Percentiles rank a stretch among this genome's conserved stretches.
These are phyloP conservation scores for Strongylocentrotus purpuratus DNA, from an alignment of 35 echinoderm and acorn worm species.

Conservation along the genomic window DNA sequence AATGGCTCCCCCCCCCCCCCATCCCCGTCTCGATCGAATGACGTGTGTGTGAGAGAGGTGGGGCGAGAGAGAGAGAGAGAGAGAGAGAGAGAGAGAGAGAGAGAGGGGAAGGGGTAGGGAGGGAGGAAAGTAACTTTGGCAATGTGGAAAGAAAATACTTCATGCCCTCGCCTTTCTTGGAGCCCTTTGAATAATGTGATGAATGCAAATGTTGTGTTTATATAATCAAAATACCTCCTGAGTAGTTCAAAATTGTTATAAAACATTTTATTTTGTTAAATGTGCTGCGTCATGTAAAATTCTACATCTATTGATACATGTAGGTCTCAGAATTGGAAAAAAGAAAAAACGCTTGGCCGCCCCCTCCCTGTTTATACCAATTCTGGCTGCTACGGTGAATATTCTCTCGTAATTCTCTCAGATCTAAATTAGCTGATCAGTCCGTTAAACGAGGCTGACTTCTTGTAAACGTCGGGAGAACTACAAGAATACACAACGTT, in stretches of 20 bases:
- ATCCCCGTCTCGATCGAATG: too few relatives aligned
- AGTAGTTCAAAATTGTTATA: neutral
- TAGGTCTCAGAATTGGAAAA: too few relatives aligned
- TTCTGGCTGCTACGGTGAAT: too few relatives aligned
- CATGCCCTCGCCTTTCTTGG: neutral
- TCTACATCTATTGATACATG: too few relatives aligned
- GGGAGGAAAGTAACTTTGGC: neutral
- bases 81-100: too few relatives aligned
- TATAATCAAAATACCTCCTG: too few relatives aligned
- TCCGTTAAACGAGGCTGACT: neutral
- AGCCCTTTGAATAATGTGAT: neutral
- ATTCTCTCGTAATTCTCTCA: neutral
- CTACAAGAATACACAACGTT: neutral
- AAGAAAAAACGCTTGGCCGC: neutral
- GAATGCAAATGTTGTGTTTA: neutral
- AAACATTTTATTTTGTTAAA: too few relatives aligned
- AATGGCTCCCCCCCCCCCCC: too few relatives aligned
- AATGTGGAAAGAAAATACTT: neutral
- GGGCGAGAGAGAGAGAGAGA: too few relatives aligned
- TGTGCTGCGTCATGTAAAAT: too few relatives aligned
- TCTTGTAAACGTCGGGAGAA: neutral
- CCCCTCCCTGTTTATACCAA: neutral
- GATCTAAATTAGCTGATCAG: neutral
- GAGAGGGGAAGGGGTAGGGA: too few relatives aligned
- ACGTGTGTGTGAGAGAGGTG: too few relatives aligned